These are phyloP conservation scores for Agriopis leucophaearia DNA, from an alignment of 2,888 invertebrate species.

Conservation along the genomic window DNA sequence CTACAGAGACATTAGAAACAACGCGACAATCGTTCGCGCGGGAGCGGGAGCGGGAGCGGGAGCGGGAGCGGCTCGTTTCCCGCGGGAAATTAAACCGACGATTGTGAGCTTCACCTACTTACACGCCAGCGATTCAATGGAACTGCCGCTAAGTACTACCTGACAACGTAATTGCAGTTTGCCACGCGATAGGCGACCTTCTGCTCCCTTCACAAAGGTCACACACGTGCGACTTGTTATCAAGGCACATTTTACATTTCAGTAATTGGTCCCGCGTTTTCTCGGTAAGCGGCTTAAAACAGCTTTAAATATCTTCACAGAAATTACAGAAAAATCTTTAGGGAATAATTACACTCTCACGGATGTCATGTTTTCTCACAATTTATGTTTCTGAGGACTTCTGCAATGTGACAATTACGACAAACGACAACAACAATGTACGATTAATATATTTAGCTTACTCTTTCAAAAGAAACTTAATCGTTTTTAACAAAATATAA, in stretches of 20 bases:
- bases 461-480: too few species aligned
- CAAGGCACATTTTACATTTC: conserved; percentile 1
- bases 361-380: neutral
- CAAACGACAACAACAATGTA: too few species aligned
- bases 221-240: neutral
- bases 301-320: conserved; percentile 35
- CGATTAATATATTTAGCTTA: too few species aligned
- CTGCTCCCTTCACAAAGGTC: neutral
- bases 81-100: conserved; percentile 61
- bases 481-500: too few species aligned
- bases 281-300: conserved; percentile 52
- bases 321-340: conserved; percentile 23
- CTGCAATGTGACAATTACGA: too few species aligned
- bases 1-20: conserved; percentile 53
- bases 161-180: neutral
- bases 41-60: too few species aligned
- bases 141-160: conserved; percentile 32
- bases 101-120: conserved; percentile 51
- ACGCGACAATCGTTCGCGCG: conserved; percentile 50
- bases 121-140: conserved; percentile 49
- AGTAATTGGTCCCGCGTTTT: conserved; percentile 22
- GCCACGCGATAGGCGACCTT: conserved; percentile 22
- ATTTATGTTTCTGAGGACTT: neutral
- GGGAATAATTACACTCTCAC: conserved; percentile 10
- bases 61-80: conserved; percentile 51